Base-by-base conservation (phyloP, 2,888 invertebrate genomes). In the Apodemia mormo region DNA sequence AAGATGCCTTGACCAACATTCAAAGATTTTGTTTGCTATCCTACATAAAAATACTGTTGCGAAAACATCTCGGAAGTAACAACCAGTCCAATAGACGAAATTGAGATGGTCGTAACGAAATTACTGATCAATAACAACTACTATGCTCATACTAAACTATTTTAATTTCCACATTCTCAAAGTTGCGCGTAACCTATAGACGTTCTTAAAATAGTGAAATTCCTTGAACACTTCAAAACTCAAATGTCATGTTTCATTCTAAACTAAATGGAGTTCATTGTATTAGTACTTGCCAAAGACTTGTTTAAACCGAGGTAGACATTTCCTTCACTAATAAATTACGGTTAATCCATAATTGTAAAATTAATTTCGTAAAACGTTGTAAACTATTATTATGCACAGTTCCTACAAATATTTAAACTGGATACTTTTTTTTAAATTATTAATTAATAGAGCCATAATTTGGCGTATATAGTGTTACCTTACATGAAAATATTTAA, bases 141-240 rank as follows among this genome's bases (percentile, higher is more conserved):
- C 5, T 14, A 49, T 49, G 49, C 58, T 30, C 58, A 58, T 58
- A 58, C 56, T 29, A 33, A 12, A 30, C 58, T 29, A 30, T 58
- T 58, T 58, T 58, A 49, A 58, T 58, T 58, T 58, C 29, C 10
- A 58, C 58, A 30, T 58, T 58, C 58, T 29, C 58, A 33, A 30
- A 58, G 30, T 58, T 58, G 58, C 58, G 29, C 58, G 68, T 72
- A 71, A 58, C 29, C 72, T 75, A 74, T 75, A 74, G 75, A 72
- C 71, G 74, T 76, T 75, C 77, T 78, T 71, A 74, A 77, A 78
- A 80, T 80, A 79, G 74, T 69, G 70, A 71, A 73, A 75, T 78
- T 77, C 76, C 74, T 69, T 73, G 76, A 76, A 79, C 74, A 70
- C 69, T 72, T 71, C 70, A 69, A 71, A 75, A 76, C 76, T 71